Evolutionary conservation across 37 sponge, comb jelly and placozoan genomes (phyloP).

Genomic region (Spongilla lacustris): DNA sequence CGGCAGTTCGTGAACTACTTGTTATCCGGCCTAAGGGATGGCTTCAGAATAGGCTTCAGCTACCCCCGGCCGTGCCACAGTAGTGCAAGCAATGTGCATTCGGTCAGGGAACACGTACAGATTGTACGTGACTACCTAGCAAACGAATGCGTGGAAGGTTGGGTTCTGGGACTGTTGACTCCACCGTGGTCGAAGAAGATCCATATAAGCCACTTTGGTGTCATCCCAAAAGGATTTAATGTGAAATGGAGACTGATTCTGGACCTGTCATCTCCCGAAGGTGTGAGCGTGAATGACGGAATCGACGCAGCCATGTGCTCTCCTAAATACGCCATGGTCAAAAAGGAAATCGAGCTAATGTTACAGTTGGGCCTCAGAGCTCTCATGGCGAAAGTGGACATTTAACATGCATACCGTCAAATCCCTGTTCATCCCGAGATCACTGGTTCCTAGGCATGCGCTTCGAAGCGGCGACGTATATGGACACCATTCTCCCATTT

Average conservation of each 20-base stretch:
- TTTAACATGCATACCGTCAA: neutral
- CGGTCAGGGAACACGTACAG: neutral
- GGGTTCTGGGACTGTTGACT: neutral
- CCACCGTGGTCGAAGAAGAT: neutral
- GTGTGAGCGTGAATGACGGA: constrained; percentile 3
- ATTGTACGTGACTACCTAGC: neutral
- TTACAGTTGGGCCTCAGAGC: neutral
- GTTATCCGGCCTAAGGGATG: no score
- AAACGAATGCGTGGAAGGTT: neutral
- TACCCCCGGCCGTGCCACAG: no score
- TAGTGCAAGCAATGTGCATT: constrained; percentile 1
- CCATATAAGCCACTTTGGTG: neutral
- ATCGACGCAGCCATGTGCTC: neutral
- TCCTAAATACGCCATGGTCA: neutral
- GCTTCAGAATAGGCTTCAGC: no score
- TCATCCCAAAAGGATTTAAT: constrained; percentile 2
- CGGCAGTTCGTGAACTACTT: no score
- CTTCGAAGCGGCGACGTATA: neutral
- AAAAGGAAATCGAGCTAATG: neutral
- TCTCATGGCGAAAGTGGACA: constrained; percentile 9
- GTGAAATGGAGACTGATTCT: constrained; percentile 3
- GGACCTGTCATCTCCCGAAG: neutral
- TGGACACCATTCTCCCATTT: neutral
- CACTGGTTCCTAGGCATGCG: neutral
- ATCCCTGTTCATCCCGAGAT: constrained; percentile 8